These are phyloP conservation scores for Bombus superbus DNA, from an alignment of 1,140 invertebrate genomes.

Conservation along the genomic window DNA sequence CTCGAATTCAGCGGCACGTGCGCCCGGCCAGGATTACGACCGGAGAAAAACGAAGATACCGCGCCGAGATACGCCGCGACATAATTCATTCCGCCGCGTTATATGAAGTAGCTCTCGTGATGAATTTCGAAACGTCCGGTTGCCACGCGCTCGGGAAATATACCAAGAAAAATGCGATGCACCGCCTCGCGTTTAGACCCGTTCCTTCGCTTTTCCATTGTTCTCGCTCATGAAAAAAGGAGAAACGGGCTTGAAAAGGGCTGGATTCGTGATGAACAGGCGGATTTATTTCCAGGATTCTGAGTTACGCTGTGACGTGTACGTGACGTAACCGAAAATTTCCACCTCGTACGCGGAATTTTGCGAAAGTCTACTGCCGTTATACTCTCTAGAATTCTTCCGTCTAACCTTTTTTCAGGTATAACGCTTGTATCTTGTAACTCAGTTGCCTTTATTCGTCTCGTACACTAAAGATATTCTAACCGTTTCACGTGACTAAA, in stretches of 20 bases:
- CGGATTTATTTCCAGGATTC: not conserved
- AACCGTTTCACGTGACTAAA: too few species aligned
- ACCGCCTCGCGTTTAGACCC: not conserved
- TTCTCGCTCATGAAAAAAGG: not conserved
- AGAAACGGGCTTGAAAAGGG: not conserved
- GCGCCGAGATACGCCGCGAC: constrained; percentile 35
- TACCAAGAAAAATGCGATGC: constrained; percentile 57
- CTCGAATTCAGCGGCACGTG: constrained; percentile 28
- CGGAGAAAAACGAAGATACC: constrained; percentile 49
- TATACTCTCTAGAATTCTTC: not conserved
- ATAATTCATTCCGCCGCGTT: constrained; percentile 58
- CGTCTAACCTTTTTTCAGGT: too few species aligned
- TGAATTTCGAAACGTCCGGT: constrained; percentile 44
- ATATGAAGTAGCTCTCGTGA: constrained; percentile 53
- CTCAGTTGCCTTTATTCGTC: too few species aligned
- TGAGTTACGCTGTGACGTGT: not conserved
- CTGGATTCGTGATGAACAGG: not conserved
- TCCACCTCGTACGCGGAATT: not conserved
- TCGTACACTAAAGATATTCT: too few species aligned
- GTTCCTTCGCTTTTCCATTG: not conserved
- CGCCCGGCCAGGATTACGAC: constrained; percentile 16
- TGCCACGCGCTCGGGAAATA: not conserved
- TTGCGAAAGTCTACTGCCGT: too few species aligned
- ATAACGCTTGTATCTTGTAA: too few species aligned
- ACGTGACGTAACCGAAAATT: not conserved